Base-by-base conservation (phyloP, 2,797 vertebrate species). In the Syndactyla subalaris region DNA sequence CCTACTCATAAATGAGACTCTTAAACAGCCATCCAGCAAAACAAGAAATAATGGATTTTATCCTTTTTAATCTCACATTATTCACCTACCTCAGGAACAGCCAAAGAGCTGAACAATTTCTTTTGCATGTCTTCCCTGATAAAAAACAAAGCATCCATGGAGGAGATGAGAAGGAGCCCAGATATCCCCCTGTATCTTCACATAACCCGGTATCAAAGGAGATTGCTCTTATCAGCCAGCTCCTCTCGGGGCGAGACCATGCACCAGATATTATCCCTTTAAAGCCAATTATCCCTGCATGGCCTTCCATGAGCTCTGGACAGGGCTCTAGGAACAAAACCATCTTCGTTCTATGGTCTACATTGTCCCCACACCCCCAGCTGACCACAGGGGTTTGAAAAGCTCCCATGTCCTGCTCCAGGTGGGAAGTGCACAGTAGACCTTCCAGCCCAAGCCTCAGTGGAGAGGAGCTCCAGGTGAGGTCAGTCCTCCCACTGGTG, bases 41-140 rank as follows among this genome's bases (percentile, higher is more conserved):
- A 91, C 45, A 92, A 81, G 65, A 80, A 91, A 88, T 51, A 78
- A 89, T 29, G 36, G 76, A 41, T 78, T 92, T 93, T 77, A 88
- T 89, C 85, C 78, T 88, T 78, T 76, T 85, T 86, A 62, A 92
- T 88, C 71, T 92, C 2, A 0, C 32, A 6, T 58, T 91, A 77
- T 75, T 94, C 2, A 0, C 59, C 79, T 66, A 78, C 66, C 36
- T 81, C 70, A 62, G 66, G 51, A 92, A 84, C 18, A 55, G 81
- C 17, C 30, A 7, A 75, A 66, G 74, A 86, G 48, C 36, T 3
- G 7, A 83, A 79, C 34, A 11, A 45, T 71, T 67, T 75, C 49
- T 93, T 77, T 87, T 61, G 26, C 8, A 0, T 5, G 2, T 57
- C 81, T 89, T 73, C 49, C 75, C 51, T 2, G 32, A 72, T 65